These are phyloP conservation scores for Austrofundulus limnaeus DNA, from an alignment of 2,113 vertebrate genomes.

Conservation along the genomic window DNA sequence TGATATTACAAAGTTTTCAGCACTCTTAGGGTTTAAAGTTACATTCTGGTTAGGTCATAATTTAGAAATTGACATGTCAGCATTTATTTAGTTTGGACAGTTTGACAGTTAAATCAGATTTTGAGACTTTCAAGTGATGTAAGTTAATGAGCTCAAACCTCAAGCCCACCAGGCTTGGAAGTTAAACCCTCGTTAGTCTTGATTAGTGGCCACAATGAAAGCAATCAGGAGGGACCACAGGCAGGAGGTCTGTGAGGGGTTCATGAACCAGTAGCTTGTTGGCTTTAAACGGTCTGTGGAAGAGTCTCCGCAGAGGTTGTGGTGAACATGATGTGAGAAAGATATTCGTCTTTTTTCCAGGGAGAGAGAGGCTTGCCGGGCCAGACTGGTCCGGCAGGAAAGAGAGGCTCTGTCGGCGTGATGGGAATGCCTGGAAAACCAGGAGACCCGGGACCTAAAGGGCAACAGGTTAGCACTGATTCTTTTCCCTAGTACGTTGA, in stretches of 20 bases:
- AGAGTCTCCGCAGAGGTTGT: neutral
- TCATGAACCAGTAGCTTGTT: neutral
- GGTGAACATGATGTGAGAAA: neutral
- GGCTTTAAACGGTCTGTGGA: neutral
- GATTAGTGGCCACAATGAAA: neutral
- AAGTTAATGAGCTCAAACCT: neutral
- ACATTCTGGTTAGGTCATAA: constrained; percentile 3
- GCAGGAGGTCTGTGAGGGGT: constrained; percentile 5
- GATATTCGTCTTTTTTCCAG: constrained; percentile 62
- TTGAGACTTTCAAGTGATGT: neutral
- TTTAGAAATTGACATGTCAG: neutral
- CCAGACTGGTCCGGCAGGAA: constrained; percentile 85
- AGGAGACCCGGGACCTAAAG: constrained; percentile 86
- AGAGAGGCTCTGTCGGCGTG: constrained; percentile 83
- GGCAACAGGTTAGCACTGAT: constrained; percentile 85
- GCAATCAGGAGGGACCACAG: neutral
- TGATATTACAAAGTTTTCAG: neutral
- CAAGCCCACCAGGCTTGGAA: neutral
- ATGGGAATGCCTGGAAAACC: constrained; percentile 85
- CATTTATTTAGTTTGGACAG: neutral
- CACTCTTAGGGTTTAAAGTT: neutral
- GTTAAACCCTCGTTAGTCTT: neutral
- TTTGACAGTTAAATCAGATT: neutral
- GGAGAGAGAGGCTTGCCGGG: constrained; percentile 89
- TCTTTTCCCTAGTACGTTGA: neutral